These are phyloP conservation scores for Chionoecetes opilio DNA, from an alignment of 1,140 invertebrate genomes.

Conservation along the genomic window DNA sequence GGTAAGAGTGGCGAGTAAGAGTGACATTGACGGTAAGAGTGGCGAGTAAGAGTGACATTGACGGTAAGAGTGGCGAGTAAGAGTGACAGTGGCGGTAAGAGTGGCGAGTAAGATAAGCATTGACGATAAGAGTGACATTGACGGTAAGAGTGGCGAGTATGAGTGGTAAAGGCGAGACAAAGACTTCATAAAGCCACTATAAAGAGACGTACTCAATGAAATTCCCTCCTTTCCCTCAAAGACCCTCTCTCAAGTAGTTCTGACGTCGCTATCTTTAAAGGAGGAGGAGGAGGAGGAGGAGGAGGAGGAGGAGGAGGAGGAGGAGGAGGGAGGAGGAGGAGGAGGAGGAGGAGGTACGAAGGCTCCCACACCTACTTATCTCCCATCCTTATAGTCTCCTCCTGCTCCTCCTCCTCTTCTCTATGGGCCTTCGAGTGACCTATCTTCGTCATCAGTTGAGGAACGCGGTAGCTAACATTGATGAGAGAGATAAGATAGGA, in stretches of 20 bases:
- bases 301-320: too few relatives aligned
- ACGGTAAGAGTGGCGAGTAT: too few relatives aligned
- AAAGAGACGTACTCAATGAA: not conserved
- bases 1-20: too few relatives aligned
- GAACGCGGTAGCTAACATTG: not conserved
- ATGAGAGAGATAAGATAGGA: not conserved
- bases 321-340: too few relatives aligned
- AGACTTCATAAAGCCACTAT: not conserved
- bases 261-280: not conserved
- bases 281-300: too few relatives aligned
- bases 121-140: too few relatives aligned
- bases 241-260: not conserved
- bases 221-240: too few relatives aligned
- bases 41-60: too few relatives aligned
- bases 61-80: too few relatives aligned
- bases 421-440: not conserved
- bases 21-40: too few relatives aligned
- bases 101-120: too few relatives aligned
- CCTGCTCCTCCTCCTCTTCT: not conserved
- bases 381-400: not conserved
- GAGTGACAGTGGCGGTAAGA: too few relatives aligned
- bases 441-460: conserved; percentile 16
- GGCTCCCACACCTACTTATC: not conserved
- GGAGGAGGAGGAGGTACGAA: not conserved
- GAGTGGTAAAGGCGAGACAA: not conserved